Evolutionary conservation across 1,140 invertebrate species (phyloP), one percentile per base, ranked within the genome.

Genomic region (Nautilus pompilius): DNA sequence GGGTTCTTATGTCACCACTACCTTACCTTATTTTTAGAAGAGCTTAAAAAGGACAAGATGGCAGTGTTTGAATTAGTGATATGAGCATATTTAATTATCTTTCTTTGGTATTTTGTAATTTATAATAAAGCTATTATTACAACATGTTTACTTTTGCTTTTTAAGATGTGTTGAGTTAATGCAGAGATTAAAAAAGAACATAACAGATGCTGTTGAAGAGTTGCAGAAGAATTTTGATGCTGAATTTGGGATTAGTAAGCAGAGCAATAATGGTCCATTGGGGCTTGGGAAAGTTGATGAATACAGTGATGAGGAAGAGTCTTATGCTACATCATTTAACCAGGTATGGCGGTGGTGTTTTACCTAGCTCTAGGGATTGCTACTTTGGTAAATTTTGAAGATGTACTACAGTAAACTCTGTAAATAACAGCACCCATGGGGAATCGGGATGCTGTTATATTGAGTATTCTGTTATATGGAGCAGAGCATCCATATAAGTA

Each of bases 231-330:
- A 80, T 60, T 82, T 80, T 72, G 78, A 81, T 60, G 65, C 64
- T 22, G 75, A 81, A 58, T 80, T 82, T 73, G 72, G 68, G 15
- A 58, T 63, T 26, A 72, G 67, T 33, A 65, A 60, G 32, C 59
- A 70, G 30, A 67, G 62, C 41, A 63, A 66, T 34, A 54, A 58
- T 2, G 58, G 34, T 13, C 66, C 59, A 26, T 58, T 70, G 22
- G 33, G 41, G 5, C 58, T 55, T 29, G 64, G 56, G 5, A 67
- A 62, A 10, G 55, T 64, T 45, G 59, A 70, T 13, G 59, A 63
- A 20, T 64, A 64, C 51, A 74, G 72, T 62, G 78, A 80, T 66
- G 80, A 82, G 58, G 77, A 76, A 61, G 80, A 80, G 58, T 74
- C 74, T 33, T 72, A 71, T 72, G 75, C 68, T 58, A 77, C 74